Evolutionary conservation across 2,888 invertebrate genomes (phyloP).

Genomic region (Thysanoteuthis rhombus): DNA sequence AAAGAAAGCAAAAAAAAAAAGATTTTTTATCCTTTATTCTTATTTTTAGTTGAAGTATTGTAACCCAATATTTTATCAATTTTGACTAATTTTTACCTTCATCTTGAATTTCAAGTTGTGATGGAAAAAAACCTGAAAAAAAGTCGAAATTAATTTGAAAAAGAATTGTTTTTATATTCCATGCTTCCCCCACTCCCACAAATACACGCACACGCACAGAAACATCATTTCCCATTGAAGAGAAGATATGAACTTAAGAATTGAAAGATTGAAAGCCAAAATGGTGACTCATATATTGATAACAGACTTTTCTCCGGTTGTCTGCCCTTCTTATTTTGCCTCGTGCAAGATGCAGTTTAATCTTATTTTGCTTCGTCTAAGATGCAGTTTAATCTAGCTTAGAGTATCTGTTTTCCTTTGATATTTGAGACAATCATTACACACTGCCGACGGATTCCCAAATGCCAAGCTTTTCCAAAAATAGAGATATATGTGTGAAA

Average conservation of each 20-base stretch:
- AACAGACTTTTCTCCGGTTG: slow-evolving; percentile 12
- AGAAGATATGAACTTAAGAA: background rate
- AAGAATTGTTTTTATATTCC: background rate
- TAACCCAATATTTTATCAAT: no score
- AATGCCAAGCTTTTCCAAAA: background rate
- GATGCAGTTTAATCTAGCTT: background rate
- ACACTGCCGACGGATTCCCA: background rate
- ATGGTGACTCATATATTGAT: slow-evolving; percentile 12
- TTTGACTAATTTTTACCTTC: no score
- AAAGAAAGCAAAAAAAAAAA: background rate
- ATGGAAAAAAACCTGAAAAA: background rate
- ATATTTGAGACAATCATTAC: background rate
- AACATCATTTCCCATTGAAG: background rate
- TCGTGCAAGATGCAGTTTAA: background rate
- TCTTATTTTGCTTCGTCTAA: background rate
- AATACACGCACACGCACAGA: background rate
- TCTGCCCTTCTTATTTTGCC: background rate
- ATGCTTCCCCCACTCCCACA: background rate
- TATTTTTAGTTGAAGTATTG: no score
- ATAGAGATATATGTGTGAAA: background rate
- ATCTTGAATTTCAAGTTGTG: no score
- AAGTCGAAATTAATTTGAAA: no score
- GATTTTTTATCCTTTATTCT: no score
- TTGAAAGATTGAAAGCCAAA: background rate
- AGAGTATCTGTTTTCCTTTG: background rate